Evolutionary conservation across 2,113 vertebrate species (phyloP).

Genomic region (Prinia subflava): DNA sequence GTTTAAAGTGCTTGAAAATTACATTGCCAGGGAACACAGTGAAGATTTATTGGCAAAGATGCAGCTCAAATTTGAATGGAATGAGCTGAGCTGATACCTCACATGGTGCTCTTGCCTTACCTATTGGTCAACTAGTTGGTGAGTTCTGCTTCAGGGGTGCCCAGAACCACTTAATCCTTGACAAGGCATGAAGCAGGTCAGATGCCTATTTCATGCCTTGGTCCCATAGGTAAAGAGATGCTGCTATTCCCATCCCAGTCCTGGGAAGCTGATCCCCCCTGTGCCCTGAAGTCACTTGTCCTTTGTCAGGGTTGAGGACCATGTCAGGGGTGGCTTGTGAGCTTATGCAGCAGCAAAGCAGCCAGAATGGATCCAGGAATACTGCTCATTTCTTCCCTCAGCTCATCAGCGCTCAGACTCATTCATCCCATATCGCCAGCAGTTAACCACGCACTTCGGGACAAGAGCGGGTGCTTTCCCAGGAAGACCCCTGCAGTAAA

Average conservation of each 20-base stretch:
- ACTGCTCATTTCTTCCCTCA: slow-evolving; percentile 24
- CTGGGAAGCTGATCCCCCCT: background rate
- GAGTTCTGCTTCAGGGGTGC: background rate
- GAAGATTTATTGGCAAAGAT: background rate
- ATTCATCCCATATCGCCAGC: fast-evolving
- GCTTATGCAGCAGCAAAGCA: background rate
- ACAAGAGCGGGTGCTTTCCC: slow-evolving; percentile 31
- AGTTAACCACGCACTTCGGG: background rate
- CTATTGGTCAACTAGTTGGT: background rate
- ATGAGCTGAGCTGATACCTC: background rate
- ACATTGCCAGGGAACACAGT: background rate
- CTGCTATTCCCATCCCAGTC: background rate
- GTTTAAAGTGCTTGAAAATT: background rate
- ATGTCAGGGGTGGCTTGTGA: background rate
- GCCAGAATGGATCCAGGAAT: background rate
- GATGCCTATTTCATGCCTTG: background rate
- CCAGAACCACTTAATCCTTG: background rate
- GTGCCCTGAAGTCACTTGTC: background rate
- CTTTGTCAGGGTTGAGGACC: background rate
- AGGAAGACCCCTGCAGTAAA: background rate
- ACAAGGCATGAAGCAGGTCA: background rate
- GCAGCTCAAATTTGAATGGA: background rate
- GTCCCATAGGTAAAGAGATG: fast-evolving
- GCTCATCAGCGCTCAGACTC: background rate
- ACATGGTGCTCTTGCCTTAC: background rate